Base-by-base conservation (phyloP, 2,113 vertebrate genomes). In the Cinclus mexicanus region DNA sequence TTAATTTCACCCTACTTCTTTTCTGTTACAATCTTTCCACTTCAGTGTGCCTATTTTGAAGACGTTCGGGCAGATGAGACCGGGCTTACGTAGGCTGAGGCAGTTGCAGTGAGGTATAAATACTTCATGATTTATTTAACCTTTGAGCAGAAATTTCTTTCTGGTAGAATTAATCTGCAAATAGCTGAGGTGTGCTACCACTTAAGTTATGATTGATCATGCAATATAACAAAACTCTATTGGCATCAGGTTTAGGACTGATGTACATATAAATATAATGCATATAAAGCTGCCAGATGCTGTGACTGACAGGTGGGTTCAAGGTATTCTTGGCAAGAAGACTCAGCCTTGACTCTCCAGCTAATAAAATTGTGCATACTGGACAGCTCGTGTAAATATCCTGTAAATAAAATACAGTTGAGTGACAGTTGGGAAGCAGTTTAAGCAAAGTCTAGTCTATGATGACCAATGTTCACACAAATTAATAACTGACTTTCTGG, bases 91-190 rank as follows among this genome's bases (percentile, higher is more conserved):
- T 47, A 90, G 82, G 55, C 75, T 80, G 85, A 88, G 64, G 79
- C 59, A 33, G 67, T 19, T 93, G 83, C 60, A 74, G 33, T 37
- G 55, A 85, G 60, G 50, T 91, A 61, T 91, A 83, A 95, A 90
- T 77, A 86, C 71, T 86, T 88, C 9, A 69, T 93, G 79, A 95
- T 95, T 95, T 95, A 95, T 95, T 95, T 96, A 90, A 89, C 78
- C 85, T 87, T 71, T 88, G 47, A 93, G 84, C 75, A 88, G 67
- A 93, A 95, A 59, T 67, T 90, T 65, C 67, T 74, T 83, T 89
- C 81, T 90, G 55, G 67, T 55, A n/a, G 71, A 94, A 93, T 91
- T 95, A 91, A 88, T 91, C 91, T 90, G 85, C 59, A 90, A 80
- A 79, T 72, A 93, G 74, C 63, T 93, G 82, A 74, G 65, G 49